Percentiles rank a stretch among this genome's conserved stretches.
These are phyloP conservation scores for Euphydryas editha DNA, from an alignment of 2,888 invertebrate genomes.

Conservation along the genomic window DNA sequence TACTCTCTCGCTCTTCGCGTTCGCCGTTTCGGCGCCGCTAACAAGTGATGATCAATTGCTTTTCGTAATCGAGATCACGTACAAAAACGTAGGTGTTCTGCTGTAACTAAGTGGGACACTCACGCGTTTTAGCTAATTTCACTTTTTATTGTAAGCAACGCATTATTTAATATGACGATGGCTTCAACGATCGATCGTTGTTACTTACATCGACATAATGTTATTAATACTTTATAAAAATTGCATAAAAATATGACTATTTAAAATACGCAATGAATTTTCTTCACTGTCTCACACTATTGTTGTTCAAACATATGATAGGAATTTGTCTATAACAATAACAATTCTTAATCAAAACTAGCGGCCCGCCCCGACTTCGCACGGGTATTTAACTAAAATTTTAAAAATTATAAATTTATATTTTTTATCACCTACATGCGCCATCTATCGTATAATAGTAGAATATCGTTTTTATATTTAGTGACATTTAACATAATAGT, in stretches of 20 bases:
- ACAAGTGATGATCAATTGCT: slow-evolving; percentile 64
- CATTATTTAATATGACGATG: slow-evolving; percentile 37
- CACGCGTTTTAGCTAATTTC: slow-evolving; percentile 67
- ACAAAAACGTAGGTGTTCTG: slow-evolving; percentile 50
- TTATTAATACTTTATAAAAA: neutral
- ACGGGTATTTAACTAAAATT: no score
- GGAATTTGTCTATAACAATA: neutral
- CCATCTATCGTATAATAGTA: no score
- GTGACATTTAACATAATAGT: no score
- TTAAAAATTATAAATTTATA: no score
- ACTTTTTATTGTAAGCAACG: slow-evolving; percentile 51
- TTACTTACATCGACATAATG: slow-evolving; percentile 4
- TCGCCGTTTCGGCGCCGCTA: slow-evolving; percentile 62
- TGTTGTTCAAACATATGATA: neutral
- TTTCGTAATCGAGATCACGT: slow-evolving; percentile 65
- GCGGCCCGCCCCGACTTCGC: no score
- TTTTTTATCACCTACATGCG: no score
- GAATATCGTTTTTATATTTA: no score
- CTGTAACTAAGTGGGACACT: slow-evolving; percentile 55
- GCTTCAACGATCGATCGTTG: slow-evolving; percentile 14
- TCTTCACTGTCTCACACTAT: neutral
- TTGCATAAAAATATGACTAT: slow-evolving; percentile 1
- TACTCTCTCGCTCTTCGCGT: slow-evolving; percentile 58
- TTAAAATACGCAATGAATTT: slow-evolving; percentile 1
- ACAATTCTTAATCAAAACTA: no score